Percentiles rank a stretch among this genome's conserved stretches.
Conservation (phyloP, 2,113 vertebrate genomes). For the Colinus virginianus region DNA sequence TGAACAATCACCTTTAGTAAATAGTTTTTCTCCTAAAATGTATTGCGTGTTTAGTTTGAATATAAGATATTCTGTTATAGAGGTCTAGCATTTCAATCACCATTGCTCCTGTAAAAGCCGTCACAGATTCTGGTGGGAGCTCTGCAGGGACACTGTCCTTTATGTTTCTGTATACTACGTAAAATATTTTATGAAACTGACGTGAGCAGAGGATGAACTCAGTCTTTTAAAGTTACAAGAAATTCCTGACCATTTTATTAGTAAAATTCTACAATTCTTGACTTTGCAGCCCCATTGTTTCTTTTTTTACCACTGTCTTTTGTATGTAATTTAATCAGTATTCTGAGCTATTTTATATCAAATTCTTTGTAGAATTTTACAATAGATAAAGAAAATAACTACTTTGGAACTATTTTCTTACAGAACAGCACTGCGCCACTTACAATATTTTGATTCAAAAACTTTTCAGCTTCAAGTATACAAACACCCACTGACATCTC, state of each 20-base stretch:
- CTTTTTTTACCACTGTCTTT: background rate
- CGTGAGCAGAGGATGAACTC: background rate
- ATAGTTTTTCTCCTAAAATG: background rate
- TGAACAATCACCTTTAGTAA: background rate
- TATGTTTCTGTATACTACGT: accelerated
- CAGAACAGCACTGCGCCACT: background rate
- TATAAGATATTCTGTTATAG: background rate
- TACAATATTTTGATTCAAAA: background rate
- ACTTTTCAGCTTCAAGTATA: background rate
- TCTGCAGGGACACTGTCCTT: background rate
- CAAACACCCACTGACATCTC: background rate
- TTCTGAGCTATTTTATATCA: background rate
- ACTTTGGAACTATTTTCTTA: background rate
- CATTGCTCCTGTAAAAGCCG: background rate
- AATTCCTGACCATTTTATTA: background rate
- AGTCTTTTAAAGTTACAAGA: background rate
- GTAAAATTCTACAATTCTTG: background rate
- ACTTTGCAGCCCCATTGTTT: background rate
- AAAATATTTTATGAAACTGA: background rate
- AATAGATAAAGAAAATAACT: background rate
- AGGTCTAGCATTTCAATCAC: background rate
- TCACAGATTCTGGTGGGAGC: background rate
- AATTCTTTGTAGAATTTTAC: background rate
- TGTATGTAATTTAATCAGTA: background rate
- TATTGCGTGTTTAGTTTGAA: background rate